phyloP scores from a whole-genome alignment of 92 coral and sea anemone species.

The Porites lobata region DNA sequence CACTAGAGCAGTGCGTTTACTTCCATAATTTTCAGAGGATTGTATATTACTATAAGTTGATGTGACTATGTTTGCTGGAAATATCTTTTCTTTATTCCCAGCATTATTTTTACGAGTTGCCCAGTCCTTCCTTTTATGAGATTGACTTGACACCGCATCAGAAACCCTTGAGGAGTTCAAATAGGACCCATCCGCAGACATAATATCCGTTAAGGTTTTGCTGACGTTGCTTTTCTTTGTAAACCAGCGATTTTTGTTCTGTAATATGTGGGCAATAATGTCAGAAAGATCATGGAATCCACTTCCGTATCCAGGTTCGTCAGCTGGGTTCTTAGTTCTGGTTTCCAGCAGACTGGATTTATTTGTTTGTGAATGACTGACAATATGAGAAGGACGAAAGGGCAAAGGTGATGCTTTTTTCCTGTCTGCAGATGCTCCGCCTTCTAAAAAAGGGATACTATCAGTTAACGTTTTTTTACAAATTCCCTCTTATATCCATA shows the following conservation, averaged over 20 bases:
- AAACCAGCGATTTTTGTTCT: neutral
- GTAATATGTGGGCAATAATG: constrained; percentile 6
- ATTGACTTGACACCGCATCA: neutral
- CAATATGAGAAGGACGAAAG: neutral
- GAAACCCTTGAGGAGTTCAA: neutral
- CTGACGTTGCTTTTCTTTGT: neutral
- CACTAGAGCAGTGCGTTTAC: neutral
- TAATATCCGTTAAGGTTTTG: neutral
- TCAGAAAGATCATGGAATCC: constrained; percentile 39
- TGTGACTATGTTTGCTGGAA: neutral
- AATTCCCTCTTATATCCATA: neutral
- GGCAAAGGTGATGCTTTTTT: constrained; percentile 10
- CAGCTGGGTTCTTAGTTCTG: neutral
- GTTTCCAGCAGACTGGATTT: constrained; percentile 1
- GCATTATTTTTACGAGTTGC: neutral
- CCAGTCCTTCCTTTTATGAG: neutral
- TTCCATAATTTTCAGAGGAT: neutral
- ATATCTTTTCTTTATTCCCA: neutral
- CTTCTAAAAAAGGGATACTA: neutral
- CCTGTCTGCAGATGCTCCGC: neutral
- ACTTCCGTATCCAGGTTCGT: constrained; percentile 18
- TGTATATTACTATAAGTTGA: neutral
- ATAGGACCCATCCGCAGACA: neutral
- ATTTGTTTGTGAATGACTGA: constrained; percentile 15
- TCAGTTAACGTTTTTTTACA: neutral